These are phyloP conservation scores for Boleophthalmus pectinirostris DNA, from an alignment of 2,113 vertebrate species.

Conservation along the genomic window DNA sequence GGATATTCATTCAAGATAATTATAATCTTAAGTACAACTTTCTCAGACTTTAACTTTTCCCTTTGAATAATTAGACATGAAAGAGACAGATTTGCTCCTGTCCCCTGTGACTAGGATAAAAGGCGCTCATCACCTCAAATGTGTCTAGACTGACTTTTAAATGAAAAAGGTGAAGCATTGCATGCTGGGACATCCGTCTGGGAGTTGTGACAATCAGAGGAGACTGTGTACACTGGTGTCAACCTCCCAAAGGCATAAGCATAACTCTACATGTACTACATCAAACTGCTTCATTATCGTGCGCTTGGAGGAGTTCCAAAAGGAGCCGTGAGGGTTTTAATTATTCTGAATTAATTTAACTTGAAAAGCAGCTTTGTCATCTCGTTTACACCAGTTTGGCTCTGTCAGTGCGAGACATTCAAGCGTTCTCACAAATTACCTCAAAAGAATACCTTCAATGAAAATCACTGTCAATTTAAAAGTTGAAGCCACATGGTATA, in stretches of 20 bases:
- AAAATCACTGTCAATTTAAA: constrained; percentile 11
- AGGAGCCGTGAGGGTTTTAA: constrained; percentile 7
- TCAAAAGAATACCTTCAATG: constrained; percentile 6
- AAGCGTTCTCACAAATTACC: background rate
- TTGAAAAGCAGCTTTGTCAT: constrained; percentile 7
- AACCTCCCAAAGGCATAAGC: constrained; percentile 35
- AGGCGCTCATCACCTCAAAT: background rate
- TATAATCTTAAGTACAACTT: constrained; percentile 2
- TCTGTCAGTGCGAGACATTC: background rate
- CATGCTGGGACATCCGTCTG: constrained; percentile 9
- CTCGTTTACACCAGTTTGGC: background rate
- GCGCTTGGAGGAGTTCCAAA: constrained; percentile 6
- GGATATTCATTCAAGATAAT: background rate
- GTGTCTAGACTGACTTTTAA: background rate
- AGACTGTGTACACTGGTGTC: constrained; percentile 27
- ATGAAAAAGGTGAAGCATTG: constrained; percentile 4
- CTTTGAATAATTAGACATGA: background rate
- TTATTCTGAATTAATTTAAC: constrained; percentile 18
- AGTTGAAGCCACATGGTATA: background rate
- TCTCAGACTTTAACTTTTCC: background rate
- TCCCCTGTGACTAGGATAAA: constrained; percentile 12
- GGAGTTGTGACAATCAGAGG: constrained; percentile 24
- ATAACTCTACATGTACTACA: constrained; percentile 30
- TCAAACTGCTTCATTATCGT: constrained; percentile 41
- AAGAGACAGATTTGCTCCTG: background rate